These are phyloP conservation scores for Oryzias javanicus DNA, from an alignment of 2,113 vertebrate species.

Conservation along the genomic window DNA sequence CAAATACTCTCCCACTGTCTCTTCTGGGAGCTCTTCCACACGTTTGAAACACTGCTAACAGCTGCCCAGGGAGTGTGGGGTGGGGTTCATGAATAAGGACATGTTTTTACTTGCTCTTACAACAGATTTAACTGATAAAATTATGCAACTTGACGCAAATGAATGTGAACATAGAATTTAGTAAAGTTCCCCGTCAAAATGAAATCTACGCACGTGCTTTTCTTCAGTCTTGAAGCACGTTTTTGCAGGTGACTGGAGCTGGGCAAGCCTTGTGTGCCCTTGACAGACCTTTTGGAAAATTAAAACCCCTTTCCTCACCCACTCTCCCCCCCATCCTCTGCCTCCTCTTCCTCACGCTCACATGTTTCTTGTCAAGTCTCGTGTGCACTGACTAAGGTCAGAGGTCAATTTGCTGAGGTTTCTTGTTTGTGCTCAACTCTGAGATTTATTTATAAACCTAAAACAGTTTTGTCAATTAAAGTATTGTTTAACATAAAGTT, in stretches of 20 bases:
- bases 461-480: no score
- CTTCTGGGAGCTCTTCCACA: slow-evolving; percentile 51
- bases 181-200: neutral
- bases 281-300: slow-evolving; percentile 69
- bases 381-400: slow-evolving; percentile 39
- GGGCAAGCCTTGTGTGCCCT: slow-evolving; percentile 40
- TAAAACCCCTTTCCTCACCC: slow-evolving; percentile 39
- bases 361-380: slow-evolving; percentile 33
- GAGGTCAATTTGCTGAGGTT: slow-evolving; percentile 40
- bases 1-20: slow-evolving; percentile 33
- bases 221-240: slow-evolving; percentile 19
- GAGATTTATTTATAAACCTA: slow-evolving; percentile 14
- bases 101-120: no score
- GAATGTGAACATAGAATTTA: neutral
- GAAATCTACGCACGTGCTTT: neutral
- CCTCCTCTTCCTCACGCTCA: slow-evolving; percentile 14
- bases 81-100: neutral
- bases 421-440: slow-evolving; percentile 9
- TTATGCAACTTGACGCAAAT: no score
- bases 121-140: no score
- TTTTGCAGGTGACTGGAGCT: slow-evolving; percentile 45
- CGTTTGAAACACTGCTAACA: slow-evolving; percentile 61
- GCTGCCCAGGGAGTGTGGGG: slow-evolving; percentile 43
- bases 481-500: no score
- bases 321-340: neutral